A percentile compares a stretch with the other conserved stretches of the same genome.
These are phyloP conservation scores for Cossypha caffra DNA, from an alignment of 2,797 vertebrate genomes.

Conservation along the genomic window DNA sequence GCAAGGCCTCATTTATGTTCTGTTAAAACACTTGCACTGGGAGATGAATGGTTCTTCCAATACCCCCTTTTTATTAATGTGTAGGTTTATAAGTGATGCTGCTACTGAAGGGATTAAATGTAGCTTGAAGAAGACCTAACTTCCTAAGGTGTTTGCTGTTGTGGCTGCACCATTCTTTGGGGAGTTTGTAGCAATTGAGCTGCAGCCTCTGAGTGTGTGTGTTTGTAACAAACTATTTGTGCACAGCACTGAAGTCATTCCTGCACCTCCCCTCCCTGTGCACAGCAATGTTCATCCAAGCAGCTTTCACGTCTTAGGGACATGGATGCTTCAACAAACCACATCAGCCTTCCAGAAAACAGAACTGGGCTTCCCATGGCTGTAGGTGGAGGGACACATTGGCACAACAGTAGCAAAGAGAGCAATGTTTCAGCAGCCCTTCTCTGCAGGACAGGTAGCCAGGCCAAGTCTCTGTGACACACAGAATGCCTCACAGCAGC, in stretches of 20 bases:
- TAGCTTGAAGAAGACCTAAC: background rate
- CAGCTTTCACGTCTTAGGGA: background rate
- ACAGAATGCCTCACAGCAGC: background rate
- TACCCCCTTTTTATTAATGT: background rate
- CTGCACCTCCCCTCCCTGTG: background rate
- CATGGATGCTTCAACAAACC: background rate
- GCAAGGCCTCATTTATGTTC: slow-evolving; percentile 2
- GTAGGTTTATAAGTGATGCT: background rate
- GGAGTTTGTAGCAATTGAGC: background rate
- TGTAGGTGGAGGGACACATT: background rate
- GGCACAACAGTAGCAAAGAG: background rate
- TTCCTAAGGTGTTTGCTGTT: background rate
- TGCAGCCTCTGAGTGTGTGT: background rate
- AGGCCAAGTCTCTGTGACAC: background rate
- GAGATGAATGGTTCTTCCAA: background rate
- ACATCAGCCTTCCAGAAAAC: background rate
- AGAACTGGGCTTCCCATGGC: background rate
- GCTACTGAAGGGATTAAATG: background rate
- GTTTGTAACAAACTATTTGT: background rate
- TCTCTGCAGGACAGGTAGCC: background rate
- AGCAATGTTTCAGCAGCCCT: background rate
- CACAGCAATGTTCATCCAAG: background rate
- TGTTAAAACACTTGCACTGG: background rate
- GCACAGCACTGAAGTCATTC: background rate
- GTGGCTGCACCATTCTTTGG: background rate